Evolutionary conservation across 2,797 vertebrate species (phyloP).

Genomic region (Salmo trutta): DNA sequence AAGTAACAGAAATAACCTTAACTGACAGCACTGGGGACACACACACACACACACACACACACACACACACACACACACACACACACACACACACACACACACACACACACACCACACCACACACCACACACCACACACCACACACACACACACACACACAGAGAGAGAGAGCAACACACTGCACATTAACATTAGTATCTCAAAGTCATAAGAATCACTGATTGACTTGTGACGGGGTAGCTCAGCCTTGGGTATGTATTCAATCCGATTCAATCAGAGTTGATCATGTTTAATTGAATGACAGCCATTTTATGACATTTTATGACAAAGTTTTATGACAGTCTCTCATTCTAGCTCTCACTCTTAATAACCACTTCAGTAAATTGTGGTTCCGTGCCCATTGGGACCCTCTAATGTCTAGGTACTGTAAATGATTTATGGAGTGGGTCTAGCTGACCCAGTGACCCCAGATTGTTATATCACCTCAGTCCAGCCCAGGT

Average conservation of each 20-base stretch:
- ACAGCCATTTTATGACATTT: background rate
- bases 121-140: background rate
- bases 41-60: background rate
- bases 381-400: slow-evolving; percentile 16
- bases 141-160: background rate
- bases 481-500: background rate
- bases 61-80: background rate
- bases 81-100: background rate
- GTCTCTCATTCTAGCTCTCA: background rate
- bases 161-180: background rate
- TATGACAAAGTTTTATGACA: background rate
- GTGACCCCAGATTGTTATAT: slow-evolving; percentile 3
- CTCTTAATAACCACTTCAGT: background rate
- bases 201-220: background rate
- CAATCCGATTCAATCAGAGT: too few species aligned
- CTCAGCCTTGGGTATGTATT: background rate
- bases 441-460: slow-evolving; percentile 15
- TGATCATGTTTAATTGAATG: background rate
- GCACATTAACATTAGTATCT: background rate
- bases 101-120: background rate
- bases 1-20: background rate
- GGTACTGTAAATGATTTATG: slow-evolving; percentile 5
- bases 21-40: slow-evolving; percentile 23
- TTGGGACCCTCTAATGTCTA: slow-evolving; percentile 4
- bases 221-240: background rate